Percentiles rank a stretch among this genome's conserved stretches.
Conservation (phyloP, 1,140 invertebrate species). For the Drosophila virilis region DNA sequence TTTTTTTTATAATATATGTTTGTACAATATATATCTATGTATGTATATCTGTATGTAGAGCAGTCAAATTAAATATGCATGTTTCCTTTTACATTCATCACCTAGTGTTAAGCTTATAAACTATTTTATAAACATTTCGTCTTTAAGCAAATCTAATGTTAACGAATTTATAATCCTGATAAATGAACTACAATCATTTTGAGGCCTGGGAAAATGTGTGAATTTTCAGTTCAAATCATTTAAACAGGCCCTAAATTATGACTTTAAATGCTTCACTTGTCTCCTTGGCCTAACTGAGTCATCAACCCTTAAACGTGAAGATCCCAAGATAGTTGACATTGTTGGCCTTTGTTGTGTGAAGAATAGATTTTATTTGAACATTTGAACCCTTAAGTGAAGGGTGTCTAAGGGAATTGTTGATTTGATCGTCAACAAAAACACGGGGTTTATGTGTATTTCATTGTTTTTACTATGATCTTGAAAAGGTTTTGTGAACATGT, state of each 20-base stretch:
- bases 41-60: neutral
- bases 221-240: neutral
- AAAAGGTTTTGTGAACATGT: neutral
- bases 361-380: constrained; percentile 4
- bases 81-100: neutral
- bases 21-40: neutral
- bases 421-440: constrained; percentile 6
- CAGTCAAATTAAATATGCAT: neutral
- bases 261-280: constrained; percentile 16
- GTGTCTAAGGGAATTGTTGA: constrained; percentile 17
- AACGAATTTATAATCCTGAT: neutral
- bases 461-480: constrained; percentile 3
- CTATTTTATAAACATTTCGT: neutral
- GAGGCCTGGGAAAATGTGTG: neutral
- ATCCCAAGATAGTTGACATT: neutral
- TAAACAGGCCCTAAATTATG: constrained; percentile 5
- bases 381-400: constrained; percentile 7
- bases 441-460: constrained; percentile 11
- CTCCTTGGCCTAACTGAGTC: neutral
- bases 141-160: neutral
- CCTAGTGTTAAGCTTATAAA: neutral
- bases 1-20: neutral
- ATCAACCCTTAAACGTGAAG: neutral
- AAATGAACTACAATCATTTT: too few species aligned
- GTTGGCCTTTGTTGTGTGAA: neutral